phyloP scores from a whole-genome alignment of 2,113 vertebrate species.

The Gambusia holbrooki region DNA sequence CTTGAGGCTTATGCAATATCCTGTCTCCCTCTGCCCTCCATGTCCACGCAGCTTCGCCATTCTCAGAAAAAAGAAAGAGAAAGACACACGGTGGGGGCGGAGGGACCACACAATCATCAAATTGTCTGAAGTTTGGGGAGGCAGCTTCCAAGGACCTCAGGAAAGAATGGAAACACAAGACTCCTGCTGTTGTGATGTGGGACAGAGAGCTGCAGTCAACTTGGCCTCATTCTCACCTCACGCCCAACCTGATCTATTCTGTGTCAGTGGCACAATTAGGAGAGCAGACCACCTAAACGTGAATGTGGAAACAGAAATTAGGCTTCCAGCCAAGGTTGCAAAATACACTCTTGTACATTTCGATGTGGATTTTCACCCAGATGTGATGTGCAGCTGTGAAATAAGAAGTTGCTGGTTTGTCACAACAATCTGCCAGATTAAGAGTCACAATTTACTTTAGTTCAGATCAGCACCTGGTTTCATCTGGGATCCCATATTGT shows the following conservation, averaged over 20 bases:
- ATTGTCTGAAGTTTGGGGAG: conserved; percentile 65
- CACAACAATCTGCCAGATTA: not conserved
- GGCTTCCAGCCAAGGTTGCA: conserved; percentile 1
- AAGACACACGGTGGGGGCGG: conserved; percentile 54
- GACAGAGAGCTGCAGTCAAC: conserved; percentile 50
- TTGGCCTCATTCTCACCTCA: conserved; percentile 62
- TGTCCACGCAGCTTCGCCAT: conserved; percentile 53
- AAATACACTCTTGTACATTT: not conserved
- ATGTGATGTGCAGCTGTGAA: not conserved
- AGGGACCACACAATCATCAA: conserved; percentile 71
- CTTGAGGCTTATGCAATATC: conserved; percentile 73
- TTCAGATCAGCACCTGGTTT: too few species aligned
- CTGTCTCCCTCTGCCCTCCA: conserved; percentile 64
- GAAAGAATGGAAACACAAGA: conserved; percentile 69
- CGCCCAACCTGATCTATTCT: conserved; percentile 41
- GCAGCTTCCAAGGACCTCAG: conserved; percentile 55
- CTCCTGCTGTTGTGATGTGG: conserved; percentile 65
- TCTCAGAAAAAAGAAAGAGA: conserved; percentile 20
- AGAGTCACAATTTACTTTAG: too few species aligned
- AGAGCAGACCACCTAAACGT: not conserved
- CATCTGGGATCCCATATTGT: not conserved
- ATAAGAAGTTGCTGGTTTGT: not conserved
- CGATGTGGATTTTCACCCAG: too few species aligned
- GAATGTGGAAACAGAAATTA: conserved; percentile 1
- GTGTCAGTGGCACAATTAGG: conserved; percentile 20